Conservation (phyloP, 1,140 invertebrate genomes). For the Homalodisca vitripennis region DNA sequence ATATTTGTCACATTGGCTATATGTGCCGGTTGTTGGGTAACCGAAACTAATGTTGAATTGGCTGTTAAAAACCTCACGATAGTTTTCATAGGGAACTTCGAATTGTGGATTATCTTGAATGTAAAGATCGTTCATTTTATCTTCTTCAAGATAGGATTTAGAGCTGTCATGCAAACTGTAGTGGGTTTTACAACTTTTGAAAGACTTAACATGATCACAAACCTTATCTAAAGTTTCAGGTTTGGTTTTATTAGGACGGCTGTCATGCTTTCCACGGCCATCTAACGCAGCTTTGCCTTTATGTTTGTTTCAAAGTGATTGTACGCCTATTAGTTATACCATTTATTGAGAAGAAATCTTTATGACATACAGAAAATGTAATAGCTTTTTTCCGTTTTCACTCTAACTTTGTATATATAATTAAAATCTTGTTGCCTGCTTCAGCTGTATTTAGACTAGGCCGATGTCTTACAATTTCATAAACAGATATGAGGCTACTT, state of each 20-base stretch:
- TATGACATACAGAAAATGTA: slow-evolving; percentile 16
- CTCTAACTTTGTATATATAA: slow-evolving; percentile 14
- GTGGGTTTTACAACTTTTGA: slow-evolving; percentile 33
- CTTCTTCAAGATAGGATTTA: slow-evolving; percentile 28
- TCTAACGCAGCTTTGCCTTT: slow-evolving; percentile 12
- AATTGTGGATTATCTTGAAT: neutral
- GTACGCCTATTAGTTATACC: slow-evolving; percentile 11
- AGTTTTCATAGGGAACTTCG: slow-evolving; percentile 31
- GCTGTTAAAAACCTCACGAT: slow-evolving; percentile 29
- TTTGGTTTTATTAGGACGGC: slow-evolving; percentile 28
- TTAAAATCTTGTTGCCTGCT: neutral
- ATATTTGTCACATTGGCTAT: slow-evolving; percentile 19
- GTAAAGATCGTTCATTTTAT: slow-evolving; percentile 30
- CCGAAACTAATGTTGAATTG: slow-evolving; percentile 35
- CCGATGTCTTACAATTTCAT: slow-evolving; percentile 5
- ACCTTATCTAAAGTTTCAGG: slow-evolving; percentile 27
- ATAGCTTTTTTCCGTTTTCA: slow-evolving; percentile 1
- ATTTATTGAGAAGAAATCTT: slow-evolving; percentile 13
- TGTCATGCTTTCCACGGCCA: slow-evolving; percentile 29
- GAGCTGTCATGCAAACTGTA: slow-evolving; percentile 31
- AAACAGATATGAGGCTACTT: slow-evolving; percentile 26
- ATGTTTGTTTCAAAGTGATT: neutral
- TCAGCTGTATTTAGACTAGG: slow-evolving; percentile 6
- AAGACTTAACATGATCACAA: slow-evolving; percentile 21
- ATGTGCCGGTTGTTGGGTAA: slow-evolving; percentile 28